phyloP scores from a whole-genome alignment of 2,888 invertebrate genomes.

The Campoletis raptor region DNA sequence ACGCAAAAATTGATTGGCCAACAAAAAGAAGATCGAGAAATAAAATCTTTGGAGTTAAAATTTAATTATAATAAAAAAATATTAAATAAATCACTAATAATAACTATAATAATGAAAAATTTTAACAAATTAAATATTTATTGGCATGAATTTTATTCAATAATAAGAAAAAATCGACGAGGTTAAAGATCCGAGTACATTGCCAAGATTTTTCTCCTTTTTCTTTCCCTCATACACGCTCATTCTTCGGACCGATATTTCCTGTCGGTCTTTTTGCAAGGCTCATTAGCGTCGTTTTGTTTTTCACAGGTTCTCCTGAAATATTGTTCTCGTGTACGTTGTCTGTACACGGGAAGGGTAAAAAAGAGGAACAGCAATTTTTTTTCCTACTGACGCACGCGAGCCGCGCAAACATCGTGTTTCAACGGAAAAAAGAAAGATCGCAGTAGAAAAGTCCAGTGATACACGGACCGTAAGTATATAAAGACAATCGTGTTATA shows the following conservation, averaged over 20 bases:
- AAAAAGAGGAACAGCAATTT: conserved; percentile 37
- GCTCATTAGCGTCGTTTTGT: conserved; percentile 67
- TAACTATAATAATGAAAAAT: background rate
- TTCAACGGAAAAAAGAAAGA: conserved; percentile 15
- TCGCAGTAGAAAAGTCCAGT: conserved; percentile 38
- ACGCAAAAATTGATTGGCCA: background rate
- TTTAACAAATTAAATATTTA: background rate
- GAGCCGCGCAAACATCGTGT: conserved; percentile 40
- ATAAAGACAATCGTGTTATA: conserved; percentile 49
- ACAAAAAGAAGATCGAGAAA: background rate
- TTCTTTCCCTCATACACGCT: conserved; percentile 9
- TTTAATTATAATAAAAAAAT: background rate
- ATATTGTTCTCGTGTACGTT: conserved; percentile 50
- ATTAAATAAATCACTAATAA: background rate
- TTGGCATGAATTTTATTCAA: background rate
- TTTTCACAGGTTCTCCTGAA: conserved; percentile 61
- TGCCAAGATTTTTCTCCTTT: conserved; percentile 52
- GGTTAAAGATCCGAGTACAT: conserved; percentile 28
- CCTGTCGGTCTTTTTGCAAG: conserved; percentile 61
- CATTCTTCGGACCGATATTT: conserved; percentile 45
- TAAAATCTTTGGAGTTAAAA: background rate
- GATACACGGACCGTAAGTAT: conserved; percentile 31
- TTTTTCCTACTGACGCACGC: conserved; percentile 25
- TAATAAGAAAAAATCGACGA: conserved; percentile 9
- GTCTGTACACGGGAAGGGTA: background rate